Evolutionary conservation across 2,113 vertebrate species (phyloP).

Genomic region (Peromyscus leucopus): DNA sequence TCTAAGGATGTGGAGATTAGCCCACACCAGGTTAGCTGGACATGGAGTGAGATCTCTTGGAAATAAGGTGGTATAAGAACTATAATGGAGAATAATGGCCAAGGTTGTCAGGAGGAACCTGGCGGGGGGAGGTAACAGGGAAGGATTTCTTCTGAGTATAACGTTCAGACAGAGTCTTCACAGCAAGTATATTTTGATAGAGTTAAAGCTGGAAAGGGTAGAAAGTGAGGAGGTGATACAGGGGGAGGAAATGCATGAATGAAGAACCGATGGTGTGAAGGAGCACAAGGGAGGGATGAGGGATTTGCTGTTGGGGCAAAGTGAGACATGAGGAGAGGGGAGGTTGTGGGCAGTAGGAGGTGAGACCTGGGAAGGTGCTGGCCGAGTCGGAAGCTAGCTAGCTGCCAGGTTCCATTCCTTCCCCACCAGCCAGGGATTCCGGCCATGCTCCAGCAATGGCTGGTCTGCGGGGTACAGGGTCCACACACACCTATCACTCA

Average conservation of each 20-base stretch:
- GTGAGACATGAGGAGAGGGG: background rate
- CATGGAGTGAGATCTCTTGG: background rate
- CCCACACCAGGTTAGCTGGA: background rate
- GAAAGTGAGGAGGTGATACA: background rate
- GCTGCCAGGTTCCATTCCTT: background rate
- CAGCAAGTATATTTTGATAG: background rate
- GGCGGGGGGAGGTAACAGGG: no score
- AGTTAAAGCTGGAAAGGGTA: background rate
- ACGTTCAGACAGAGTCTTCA: background rate
- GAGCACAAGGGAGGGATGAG: background rate
- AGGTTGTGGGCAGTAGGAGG: accelerated
- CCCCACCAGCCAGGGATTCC: background rate
- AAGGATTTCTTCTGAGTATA: background rate
- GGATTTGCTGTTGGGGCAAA: background rate
- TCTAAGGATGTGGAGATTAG: background rate
- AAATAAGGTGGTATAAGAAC: background rate
- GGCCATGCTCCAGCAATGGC: background rate
- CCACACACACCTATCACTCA: background rate
- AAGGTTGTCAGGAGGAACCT: background rate
- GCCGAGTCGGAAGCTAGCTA: background rate
- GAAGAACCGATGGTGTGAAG: no score
- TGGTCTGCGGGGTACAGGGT: background rate
- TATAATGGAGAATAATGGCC: background rate
- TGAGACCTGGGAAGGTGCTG: background rate
- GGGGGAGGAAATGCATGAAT: background rate